A percentile compares a stretch with the other conserved stretches of the same genome.
Evolutionary conservation across 1,140 invertebrate genomes (phyloP).

Genomic region (Zaprionus ghesquierei): DNA sequence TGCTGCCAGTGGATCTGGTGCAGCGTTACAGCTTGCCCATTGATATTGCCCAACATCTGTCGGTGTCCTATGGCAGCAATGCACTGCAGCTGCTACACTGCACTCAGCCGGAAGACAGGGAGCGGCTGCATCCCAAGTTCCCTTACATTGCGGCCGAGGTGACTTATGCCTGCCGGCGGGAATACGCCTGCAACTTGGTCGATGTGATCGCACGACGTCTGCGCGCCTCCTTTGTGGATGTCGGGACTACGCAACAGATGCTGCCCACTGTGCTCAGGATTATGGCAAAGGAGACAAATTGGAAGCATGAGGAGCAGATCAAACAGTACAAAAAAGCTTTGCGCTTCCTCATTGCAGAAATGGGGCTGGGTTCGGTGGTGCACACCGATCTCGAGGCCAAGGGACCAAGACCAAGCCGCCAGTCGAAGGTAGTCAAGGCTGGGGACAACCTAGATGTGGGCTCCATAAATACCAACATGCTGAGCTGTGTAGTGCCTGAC

Average conservation of each 20-base stretch:
- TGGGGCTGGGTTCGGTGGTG: slow-evolving; percentile 49
- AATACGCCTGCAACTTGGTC: slow-evolving; percentile 55
- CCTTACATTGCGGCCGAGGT: slow-evolving; percentile 64
- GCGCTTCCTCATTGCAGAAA: slow-evolving; percentile 43
- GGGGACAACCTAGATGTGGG: neutral
- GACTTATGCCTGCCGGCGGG: slow-evolving; percentile 39
- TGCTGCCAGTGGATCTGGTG: slow-evolving; percentile 51
- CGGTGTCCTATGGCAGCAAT: slow-evolving; percentile 57
- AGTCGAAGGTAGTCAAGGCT: too few relatives aligned
- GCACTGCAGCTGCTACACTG: slow-evolving; percentile 21
- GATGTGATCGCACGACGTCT: slow-evolving; percentile 54
- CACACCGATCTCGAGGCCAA: neutral
- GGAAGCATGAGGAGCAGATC: slow-evolving; percentile 6
- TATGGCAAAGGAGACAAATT: slow-evolving; percentile 31
- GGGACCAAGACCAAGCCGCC: neutral
- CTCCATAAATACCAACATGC: too few relatives aligned
- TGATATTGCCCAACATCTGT: slow-evolving; percentile 60
- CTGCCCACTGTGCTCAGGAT: slow-evolving; percentile 38
- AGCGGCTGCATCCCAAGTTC: slow-evolving; percentile 42
- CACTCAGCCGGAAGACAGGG: neutral
- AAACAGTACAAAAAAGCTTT: slow-evolving; percentile 27
- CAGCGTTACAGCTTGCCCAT: slow-evolving; percentile 52
- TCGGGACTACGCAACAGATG: slow-evolving; percentile 38
- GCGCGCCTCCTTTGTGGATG: slow-evolving; percentile 55
- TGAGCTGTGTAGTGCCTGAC: too few relatives aligned